Conservation (phyloP, 2,113 vertebrate genomes). For the Paraplagusia blochii region DNA sequence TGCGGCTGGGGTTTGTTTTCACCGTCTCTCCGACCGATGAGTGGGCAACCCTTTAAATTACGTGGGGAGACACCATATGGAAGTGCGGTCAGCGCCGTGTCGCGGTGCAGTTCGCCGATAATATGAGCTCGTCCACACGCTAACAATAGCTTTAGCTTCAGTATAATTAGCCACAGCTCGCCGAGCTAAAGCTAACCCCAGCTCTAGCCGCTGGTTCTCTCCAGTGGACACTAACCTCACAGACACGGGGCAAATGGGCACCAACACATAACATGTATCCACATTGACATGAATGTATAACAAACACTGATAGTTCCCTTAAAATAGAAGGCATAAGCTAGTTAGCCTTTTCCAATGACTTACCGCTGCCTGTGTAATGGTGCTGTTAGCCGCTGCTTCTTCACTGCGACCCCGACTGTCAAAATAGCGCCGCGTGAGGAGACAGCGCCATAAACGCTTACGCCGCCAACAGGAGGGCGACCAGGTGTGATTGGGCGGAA, state of each 20-base stretch:
- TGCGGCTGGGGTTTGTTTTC: constrained; percentile 25
- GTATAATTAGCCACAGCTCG: constrained; percentile 71
- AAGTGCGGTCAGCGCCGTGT: constrained; percentile 35
- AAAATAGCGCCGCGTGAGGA: constrained; percentile 72
- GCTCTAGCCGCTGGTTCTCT: constrained; percentile 64
- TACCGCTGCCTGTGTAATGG: constrained; percentile 65
- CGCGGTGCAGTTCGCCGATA: constrained; percentile 45
- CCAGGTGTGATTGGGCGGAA: not conserved
- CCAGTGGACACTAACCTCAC: constrained; percentile 10
- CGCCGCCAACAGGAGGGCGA: not conserved
- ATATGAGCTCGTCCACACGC: constrained; percentile 56
- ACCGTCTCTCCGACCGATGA: constrained; percentile 41
- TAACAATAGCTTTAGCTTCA: constrained; percentile 71
- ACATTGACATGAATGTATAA: constrained; percentile 4
- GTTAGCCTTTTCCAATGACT: constrained; percentile 60
- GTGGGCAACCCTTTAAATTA: constrained; percentile 39
- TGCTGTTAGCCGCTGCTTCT: constrained; percentile 54
- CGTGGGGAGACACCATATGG: constrained; percentile 44
- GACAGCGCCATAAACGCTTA: constrained; percentile 42
- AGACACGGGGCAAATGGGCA: constrained; percentile 1
- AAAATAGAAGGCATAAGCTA: constrained; percentile 28
- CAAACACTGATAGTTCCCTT: constrained; percentile 30
- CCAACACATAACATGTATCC: not conserved
- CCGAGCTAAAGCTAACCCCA: constrained; percentile 55
- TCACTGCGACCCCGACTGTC: constrained; percentile 71